phyloP scores from a whole-genome alignment of 2,888 invertebrate genomes.

The Lycia hirtaria region DNA sequence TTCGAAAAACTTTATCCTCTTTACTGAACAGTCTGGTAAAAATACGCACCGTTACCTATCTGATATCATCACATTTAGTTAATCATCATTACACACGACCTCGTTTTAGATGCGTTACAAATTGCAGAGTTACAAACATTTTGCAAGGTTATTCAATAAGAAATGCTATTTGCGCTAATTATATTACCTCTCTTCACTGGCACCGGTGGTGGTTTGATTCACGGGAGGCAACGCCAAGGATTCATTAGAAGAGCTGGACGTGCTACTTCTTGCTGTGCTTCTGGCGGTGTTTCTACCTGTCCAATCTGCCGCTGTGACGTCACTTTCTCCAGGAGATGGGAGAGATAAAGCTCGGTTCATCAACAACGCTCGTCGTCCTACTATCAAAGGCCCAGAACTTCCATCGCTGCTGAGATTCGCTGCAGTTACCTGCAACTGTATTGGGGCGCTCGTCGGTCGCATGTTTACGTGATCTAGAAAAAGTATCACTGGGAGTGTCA shows the following conservation, averaged over 20 bases:
- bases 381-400: slow-evolving; percentile 73
- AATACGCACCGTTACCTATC: slow-evolving; percentile 4
- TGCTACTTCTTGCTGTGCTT: slow-evolving; percentile 70
- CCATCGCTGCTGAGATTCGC: slow-evolving; percentile 76
- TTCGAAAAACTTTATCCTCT: too few species aligned
- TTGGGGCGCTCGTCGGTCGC: slow-evolving; percentile 78
- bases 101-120: slow-evolving; percentile 44
- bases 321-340: slow-evolving; percentile 77
- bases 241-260: slow-evolving; percentile 75
- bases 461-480: slow-evolving; percentile 78
- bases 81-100: slow-evolving; percentile 52
- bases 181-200: slow-evolving; percentile 72
- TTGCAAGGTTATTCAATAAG: slow-evolving; percentile 36
- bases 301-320: slow-evolving; percentile 72
- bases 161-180: slow-evolving; percentile 16
- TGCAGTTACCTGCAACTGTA: slow-evolving; percentile 78
- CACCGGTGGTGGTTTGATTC: slow-evolving; percentile 57
- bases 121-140: slow-evolving; percentile 40
- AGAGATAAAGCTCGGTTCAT: slow-evolving; percentile 77
- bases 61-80: slow-evolving; percentile 30
- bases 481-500: slow-evolving; percentile 78
- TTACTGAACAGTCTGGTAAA: too few species aligned
- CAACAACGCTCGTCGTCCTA: slow-evolving; percentile 72
- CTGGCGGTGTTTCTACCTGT: slow-evolving; percentile 68
- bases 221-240: slow-evolving; percentile 63